Percentiles rank a stretch among this genome's conserved stretches.
Evolutionary conservation across 1,140 invertebrate species (phyloP).

Genomic region (Zaprionus ornatus): DNA sequence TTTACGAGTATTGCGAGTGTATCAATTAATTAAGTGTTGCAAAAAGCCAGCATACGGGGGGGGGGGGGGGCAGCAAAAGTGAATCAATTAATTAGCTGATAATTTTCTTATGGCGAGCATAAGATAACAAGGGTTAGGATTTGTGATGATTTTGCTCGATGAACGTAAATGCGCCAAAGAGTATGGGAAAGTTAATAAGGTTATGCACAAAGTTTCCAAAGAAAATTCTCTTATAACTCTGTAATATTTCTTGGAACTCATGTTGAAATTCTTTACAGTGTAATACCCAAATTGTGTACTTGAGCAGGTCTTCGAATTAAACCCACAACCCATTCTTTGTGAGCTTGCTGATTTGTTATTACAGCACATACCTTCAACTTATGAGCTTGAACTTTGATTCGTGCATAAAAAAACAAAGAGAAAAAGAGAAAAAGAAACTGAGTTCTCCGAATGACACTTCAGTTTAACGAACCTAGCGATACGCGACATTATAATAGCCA

Average conservation of each 20-base stretch:
- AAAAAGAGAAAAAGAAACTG: slow-evolving; percentile 15
- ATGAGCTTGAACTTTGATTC: slow-evolving; percentile 59
- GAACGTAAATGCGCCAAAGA: not conserved
- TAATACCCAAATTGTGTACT: slow-evolving; percentile 17
- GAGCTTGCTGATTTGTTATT: slow-evolving; percentile 54
- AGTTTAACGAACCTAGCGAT: slow-evolving; percentile 73
- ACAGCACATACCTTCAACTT: slow-evolving; percentile 54
- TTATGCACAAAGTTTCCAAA: not conserved
- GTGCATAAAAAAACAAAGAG: slow-evolving; percentile 37
- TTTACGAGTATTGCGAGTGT: slow-evolving; percentile 38
- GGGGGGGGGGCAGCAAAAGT: not conserved
- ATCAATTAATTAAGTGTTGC: slow-evolving; percentile 45
- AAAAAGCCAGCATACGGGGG: slow-evolving; percentile 9
- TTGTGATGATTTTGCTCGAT: not conserved
- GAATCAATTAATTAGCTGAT: slow-evolving; percentile 44
- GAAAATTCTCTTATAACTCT: not conserved
- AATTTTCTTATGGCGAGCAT: slow-evolving; percentile 4
- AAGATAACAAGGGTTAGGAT: slow-evolving; percentile 8
- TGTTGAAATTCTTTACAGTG: slow-evolving; percentile 18
- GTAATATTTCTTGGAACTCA: not conserved
- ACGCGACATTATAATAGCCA: slow-evolving; percentile 50
- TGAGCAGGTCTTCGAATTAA: not conserved
- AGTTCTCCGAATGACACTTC: slow-evolving; percentile 73
- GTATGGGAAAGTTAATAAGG: not conserved
- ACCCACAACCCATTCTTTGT: slow-evolving; percentile 48